phyloP scores from a whole-genome alignment of 2,888 invertebrate species.

The Epicampocera succincta region DNA sequence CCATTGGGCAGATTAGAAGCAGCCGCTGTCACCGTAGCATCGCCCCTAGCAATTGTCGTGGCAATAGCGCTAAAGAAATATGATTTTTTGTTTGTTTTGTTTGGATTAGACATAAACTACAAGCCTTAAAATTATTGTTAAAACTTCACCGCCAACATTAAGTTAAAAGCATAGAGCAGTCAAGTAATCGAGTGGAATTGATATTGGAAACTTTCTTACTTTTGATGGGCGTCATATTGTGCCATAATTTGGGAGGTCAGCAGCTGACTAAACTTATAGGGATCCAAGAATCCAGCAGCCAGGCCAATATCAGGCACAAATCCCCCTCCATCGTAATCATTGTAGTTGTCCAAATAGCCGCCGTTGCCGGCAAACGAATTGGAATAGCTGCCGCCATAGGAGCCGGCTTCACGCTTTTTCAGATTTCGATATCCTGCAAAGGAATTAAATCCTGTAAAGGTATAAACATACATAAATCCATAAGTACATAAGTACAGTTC shows the following conservation, averaged over 20 bases:
- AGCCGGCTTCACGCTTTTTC: constrained; percentile 68
- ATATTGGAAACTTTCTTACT: constrained; percentile 72
- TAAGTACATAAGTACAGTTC: no score
- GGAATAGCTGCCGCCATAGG: constrained; percentile 71
- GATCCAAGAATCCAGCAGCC: constrained; percentile 77
- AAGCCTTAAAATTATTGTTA: constrained; percentile 30
- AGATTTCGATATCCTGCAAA: constrained; percentile 59
- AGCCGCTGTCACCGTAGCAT: constrained; percentile 78
- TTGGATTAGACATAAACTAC: not conserved
- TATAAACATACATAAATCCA: no score
- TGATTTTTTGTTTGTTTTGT: not conserved
- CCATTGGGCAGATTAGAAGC: constrained; percentile 74
- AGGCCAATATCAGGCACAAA: constrained; percentile 75
- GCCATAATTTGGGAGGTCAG: constrained; percentile 77
- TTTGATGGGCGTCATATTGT: constrained; percentile 77
- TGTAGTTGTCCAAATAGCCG: constrained; percentile 66
- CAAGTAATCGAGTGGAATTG: no score
- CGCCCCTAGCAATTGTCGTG: constrained; percentile 74
- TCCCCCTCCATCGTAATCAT: constrained; percentile 60
- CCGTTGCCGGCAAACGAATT: constrained; percentile 68
- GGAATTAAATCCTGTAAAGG: not conserved
- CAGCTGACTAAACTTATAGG: constrained; percentile 78
- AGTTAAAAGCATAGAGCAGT: no score
- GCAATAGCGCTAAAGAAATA: constrained; percentile 71
- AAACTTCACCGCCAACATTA: not conserved